Evolutionary conservation across 2,888 invertebrate genomes (phyloP), one percentile per base, ranked within the genome.

Genomic region (Patella caerulea): DNA sequence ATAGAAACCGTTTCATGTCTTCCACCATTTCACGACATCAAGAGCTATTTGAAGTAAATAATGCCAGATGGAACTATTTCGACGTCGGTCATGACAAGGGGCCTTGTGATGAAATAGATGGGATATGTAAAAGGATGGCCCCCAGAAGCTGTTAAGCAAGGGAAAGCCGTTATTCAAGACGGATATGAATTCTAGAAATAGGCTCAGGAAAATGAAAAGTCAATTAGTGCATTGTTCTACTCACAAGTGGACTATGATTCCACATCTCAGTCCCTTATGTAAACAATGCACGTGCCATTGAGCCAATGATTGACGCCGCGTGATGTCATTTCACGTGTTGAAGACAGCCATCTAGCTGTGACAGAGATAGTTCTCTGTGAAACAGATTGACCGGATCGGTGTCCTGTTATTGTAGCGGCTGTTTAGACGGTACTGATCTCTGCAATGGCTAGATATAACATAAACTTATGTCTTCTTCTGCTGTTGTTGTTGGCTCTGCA

Each of bases 31-130:
- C 74, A 12, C 73, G 75, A 2, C 80, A 78, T 72, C 3, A 59
- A 17, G 54, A 74, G 11, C 9, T 76, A 7, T 84, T 73, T 75
- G 77, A 74, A 14, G 34, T 74, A n/a, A 45, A 74, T n/a, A 45
- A 74, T 9, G 75, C 79, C 1, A 74, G 72, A 29, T 81, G 79
- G 82, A 82, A 82, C 52, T 80, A 75, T 69, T 83, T 82, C 65
- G 73, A 83, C 59, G 71, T 71, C 7, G 79, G 82, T 4, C 82
- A 82, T 45, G 79, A 78, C 7, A 83, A 84, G 45, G 77, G 82
- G 0, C 73, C 79, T 7, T 82, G 83, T 77, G 83, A 84, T 73
- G 83, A 79, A 7, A 55, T 82, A 15, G 83, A 80, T 11, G 81
- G 78, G 0, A 71, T 69, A 14, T 59, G 69, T 5, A 81, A 80